These are phyloP conservation scores for Parasteatoda lunata DNA, from an alignment of 2,888 invertebrate genomes.

Conservation along the genomic window DNA sequence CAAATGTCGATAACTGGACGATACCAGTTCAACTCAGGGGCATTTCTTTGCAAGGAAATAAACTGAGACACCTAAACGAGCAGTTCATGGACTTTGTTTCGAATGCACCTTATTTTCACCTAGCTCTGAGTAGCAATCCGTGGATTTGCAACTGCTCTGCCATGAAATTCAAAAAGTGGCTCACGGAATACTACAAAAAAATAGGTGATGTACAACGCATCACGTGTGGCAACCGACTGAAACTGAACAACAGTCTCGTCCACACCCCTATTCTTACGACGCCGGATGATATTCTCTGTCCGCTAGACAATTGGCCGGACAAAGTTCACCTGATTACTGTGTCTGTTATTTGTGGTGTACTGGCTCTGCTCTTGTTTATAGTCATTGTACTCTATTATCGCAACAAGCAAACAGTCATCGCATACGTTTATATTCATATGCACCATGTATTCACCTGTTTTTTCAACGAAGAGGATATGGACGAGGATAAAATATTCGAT, in stretches of 20 bases:
- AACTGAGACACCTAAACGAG: constrained; percentile 57
- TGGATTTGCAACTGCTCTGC: constrained; percentile 70
- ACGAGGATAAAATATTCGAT: constrained; percentile 71
- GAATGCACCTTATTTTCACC: constrained; percentile 1
- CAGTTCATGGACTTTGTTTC: constrained; percentile 56
- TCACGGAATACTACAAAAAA: constrained; percentile 57
- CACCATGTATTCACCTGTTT: constrained; percentile 70
- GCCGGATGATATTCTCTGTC: constrained; percentile 70
- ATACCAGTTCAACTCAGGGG: constrained; percentile 38
- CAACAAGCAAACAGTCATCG: constrained; percentile 71
- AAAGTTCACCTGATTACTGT: constrained; percentile 68
- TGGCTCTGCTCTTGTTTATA: constrained; percentile 68
- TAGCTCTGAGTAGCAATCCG: constrained; percentile 69
- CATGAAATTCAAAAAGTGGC: constrained; percentile 68
- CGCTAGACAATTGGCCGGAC: constrained; percentile 64
- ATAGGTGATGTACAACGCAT: constrained; percentile 62
- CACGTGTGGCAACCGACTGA: constrained; percentile 48
- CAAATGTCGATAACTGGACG: constrained; percentile 36
- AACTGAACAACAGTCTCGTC: constrained; percentile 38
- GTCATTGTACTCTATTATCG: constrained; percentile 70
- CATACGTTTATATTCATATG: constrained; percentile 71
- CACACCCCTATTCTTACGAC: constrained; percentile 60
- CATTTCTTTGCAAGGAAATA: constrained; percentile 67
- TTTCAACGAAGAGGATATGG: constrained; percentile 71
- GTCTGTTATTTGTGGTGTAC: constrained; percentile 65